Conservation (phyloP, 1,140 invertebrate species). For the Metaphire vulgaris region DNA sequence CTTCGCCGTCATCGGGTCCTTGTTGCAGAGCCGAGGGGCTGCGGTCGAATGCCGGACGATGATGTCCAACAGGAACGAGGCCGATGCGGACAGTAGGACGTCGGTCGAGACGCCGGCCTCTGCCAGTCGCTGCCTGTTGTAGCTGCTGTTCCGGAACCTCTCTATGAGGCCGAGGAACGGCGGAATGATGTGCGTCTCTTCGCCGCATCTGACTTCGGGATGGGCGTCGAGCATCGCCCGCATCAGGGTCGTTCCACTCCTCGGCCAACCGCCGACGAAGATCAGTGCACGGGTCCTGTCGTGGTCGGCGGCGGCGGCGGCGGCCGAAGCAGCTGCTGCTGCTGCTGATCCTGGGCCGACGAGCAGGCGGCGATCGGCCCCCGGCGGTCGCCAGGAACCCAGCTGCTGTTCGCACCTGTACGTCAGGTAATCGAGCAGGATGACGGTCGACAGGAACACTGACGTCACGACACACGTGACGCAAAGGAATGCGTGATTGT, state of each 20-base stretch:
- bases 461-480: too few relatives aligned
- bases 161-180: conserved; percentile 27
- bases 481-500: too few relatives aligned
- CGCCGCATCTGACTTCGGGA: conserved; percentile 88
- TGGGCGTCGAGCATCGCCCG: conserved; percentile 95
- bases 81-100: conserved; percentile 84
- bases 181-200: conserved; percentile 92
- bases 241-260: conserved; percentile 90
- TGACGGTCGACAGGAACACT: too few relatives aligned
- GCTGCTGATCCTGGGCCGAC: too few relatives aligned
- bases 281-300: too few relatives aligned
- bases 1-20: conserved; percentile 92
- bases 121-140: conserved; percentile 61
- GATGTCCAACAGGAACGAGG: conserved; percentile 80
- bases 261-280: conserved; percentile 90
- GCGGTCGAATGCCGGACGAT: conserved; percentile 90
- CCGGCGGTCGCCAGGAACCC: too few relatives aligned
- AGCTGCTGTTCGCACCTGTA: too few relatives aligned
- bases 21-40: conserved; percentile 82
- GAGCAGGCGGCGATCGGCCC: too few relatives aligned
- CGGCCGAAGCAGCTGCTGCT: too few relatives aligned
- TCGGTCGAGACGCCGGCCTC: conserved; percentile 87
- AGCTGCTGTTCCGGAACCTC: conserved; percentile 28
- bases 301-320: too few relatives aligned
- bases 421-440: too few relatives aligned